Percentiles rank a stretch among this genome's conserved stretches.
Conservation (phyloP, 2,888 invertebrate species). For the Xiphydria camelus region DNA sequence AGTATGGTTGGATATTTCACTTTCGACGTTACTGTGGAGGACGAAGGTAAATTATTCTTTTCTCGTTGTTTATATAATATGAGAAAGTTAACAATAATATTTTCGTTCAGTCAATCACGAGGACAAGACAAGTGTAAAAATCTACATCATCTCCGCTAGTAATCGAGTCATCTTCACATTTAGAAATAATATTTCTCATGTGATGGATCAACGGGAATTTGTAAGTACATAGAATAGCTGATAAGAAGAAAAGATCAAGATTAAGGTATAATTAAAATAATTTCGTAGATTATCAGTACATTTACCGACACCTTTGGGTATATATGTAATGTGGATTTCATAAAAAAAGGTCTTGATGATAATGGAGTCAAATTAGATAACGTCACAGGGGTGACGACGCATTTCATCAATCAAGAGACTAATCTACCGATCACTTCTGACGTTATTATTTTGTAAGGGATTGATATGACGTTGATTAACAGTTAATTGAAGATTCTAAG, state of each 20-base stretch:
- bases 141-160: slow-evolving; percentile 64
- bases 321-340: slow-evolving; percentile 65
- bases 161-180: slow-evolving; percentile 65
- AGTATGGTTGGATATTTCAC: slow-evolving; percentile 67
- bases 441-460: slow-evolving; percentile 61
- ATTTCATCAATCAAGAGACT: slow-evolving; percentile 62
- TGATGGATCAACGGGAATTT: slow-evolving; percentile 55
- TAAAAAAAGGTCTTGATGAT: slow-evolving; percentile 54
- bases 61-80: neutral
- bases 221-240: slow-evolving; percentile 55
- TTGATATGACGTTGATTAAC: neutral
- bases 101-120: slow-evolving; percentile 52
- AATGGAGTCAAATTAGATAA: slow-evolving; percentile 52
- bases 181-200: slow-evolving; percentile 58
- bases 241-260: neutral
- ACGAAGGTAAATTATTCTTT: slow-evolving; percentile 54
- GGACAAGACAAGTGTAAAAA: slow-evolving; percentile 60
- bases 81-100: too few species aligned
- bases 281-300: slow-evolving; percentile 61
- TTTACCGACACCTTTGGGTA: slow-evolving; percentile 61
- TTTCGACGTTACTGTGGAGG: slow-evolving; percentile 62
- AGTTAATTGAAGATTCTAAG: neutral
- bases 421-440: slow-evolving; percentile 59
- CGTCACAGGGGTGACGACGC: slow-evolving; percentile 61
- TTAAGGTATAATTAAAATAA: neutral